Conservation (phyloP, 1,140 invertebrate genomes). For the Cecropterus lyciades region DNA sequence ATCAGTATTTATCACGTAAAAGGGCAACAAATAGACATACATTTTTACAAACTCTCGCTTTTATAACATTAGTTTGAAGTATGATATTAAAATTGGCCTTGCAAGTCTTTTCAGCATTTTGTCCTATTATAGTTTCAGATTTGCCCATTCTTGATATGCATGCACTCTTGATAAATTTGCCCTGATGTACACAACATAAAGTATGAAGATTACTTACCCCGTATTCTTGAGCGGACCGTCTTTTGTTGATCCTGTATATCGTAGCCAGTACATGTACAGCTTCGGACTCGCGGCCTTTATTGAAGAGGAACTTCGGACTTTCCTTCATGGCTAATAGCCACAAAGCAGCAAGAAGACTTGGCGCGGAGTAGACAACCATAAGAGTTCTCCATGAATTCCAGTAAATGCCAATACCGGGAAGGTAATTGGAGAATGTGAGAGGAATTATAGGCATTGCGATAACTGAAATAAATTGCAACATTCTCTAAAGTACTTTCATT, state of each 20-base stretch:
- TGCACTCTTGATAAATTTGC: too few species aligned
- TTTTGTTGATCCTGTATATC: conserved; percentile 49
- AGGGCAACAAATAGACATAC: too few species aligned
- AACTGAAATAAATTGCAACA: too few species aligned
- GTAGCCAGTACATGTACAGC: conserved; percentile 48
- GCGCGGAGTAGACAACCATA: conserved; percentile 54
- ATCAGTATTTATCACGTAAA: too few species aligned
- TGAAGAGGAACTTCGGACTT: conserved; percentile 62
- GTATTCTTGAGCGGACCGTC: conserved; percentile 35
- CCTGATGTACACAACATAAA: too few species aligned
- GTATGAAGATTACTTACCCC: conserved; percentile 36
- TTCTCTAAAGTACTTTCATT: too few species aligned
- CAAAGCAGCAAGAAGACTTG: conserved; percentile 46
- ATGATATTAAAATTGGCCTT: too few species aligned
- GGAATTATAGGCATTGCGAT: conserved; percentile 67
- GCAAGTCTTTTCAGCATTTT: too few species aligned
- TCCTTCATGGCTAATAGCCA: conserved; percentile 58
- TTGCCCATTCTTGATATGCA: too few species aligned
- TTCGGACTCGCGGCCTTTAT: conserved; percentile 50
- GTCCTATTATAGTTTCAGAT: too few species aligned
- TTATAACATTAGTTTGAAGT: too few species aligned
- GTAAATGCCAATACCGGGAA: conserved; percentile 56
- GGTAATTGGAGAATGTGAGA: conserved; percentile 54
- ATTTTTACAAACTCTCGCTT: too few species aligned
- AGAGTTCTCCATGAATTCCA: conserved; percentile 70